Evolutionary conservation across 2,888 invertebrate species (phyloP).

Genomic region (Yponomeuta sedellus): DNA sequence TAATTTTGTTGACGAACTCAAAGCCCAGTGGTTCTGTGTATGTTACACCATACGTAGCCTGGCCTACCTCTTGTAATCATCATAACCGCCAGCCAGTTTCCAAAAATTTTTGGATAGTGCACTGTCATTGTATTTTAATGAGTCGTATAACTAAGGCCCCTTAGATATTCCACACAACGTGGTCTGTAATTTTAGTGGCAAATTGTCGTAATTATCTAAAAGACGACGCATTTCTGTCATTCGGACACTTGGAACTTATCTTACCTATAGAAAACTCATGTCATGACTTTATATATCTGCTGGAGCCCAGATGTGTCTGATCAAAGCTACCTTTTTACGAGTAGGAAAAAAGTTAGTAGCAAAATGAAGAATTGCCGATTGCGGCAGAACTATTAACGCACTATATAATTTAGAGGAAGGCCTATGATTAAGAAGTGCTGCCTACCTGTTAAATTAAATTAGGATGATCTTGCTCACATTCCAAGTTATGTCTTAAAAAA

Average conservation of each 20-base stretch:
- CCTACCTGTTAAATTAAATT: conserved; percentile 77
- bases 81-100: conserved; percentile 54
- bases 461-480: conserved; percentile 58
- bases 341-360: conserved; percentile 38
- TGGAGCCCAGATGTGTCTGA: not conserved
- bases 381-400: conserved; percentile 65
- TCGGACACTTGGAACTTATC: too few relatives aligned
- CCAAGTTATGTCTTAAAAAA: conserved; percentile 37
- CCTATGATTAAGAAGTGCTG: conserved; percentile 72
- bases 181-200: conserved; percentile 58
- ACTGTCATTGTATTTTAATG: conserved; percentile 65
- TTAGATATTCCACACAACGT: conserved; percentile 33
- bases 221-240: not conserved
- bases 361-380: conserved; percentile 73
- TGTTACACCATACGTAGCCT: conserved; percentile 41
- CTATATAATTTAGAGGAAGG: conserved; percentile 68
- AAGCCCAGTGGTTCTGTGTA: conserved; percentile 37
- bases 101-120: conserved; percentile 57
- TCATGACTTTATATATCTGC: not conserved
- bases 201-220: conserved; percentile 25
- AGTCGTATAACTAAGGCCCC: conserved; percentile 23
- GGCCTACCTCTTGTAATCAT: conserved; percentile 18
- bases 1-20: conserved; percentile 64
- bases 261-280: not conserved
- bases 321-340: not conserved